Percentiles rank a stretch among this genome's conserved stretches.
Evolutionary conservation across 2,797 vertebrate species (phyloP).

Genomic region (Paramormyrops hopkinsi): DNA sequence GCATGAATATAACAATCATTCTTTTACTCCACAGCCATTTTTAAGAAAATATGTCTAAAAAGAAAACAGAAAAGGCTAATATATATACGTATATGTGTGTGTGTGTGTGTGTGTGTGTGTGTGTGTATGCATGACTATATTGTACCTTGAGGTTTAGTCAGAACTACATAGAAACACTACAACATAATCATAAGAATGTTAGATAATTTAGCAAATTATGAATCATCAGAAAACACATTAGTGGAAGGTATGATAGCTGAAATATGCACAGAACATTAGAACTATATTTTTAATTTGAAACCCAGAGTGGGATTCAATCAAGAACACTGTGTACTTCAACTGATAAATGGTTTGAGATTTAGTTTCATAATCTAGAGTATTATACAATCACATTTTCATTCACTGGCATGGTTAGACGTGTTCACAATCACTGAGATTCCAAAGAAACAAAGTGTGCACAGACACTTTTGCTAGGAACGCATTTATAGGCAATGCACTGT

Average conservation of each 20-base stretch:
- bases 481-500: neutral
- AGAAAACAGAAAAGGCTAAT: neutral
- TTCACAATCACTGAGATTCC: neutral
- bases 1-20: neutral
- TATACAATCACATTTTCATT: constrained; percentile 4
- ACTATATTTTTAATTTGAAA: neutral
- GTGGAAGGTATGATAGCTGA: neutral
- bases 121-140: neutral
- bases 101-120: neutral
- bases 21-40: neutral
- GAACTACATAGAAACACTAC: neutral
- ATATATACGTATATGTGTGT: neutral
- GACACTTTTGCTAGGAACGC: neutral
- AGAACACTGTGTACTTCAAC: neutral
- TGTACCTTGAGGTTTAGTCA: neutral
- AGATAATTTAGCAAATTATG: neutral
- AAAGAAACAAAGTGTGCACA: neutral
- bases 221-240: neutral
- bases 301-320: neutral
- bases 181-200: neutral
- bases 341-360: neutral
- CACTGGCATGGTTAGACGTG: neutral
- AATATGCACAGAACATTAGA: neutral
- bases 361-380: neutral
- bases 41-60: neutral